These are phyloP conservation scores for Scaptomyza montana DNA, from an alignment of 1,140 invertebrate genomes.

Conservation along the genomic window DNA sequence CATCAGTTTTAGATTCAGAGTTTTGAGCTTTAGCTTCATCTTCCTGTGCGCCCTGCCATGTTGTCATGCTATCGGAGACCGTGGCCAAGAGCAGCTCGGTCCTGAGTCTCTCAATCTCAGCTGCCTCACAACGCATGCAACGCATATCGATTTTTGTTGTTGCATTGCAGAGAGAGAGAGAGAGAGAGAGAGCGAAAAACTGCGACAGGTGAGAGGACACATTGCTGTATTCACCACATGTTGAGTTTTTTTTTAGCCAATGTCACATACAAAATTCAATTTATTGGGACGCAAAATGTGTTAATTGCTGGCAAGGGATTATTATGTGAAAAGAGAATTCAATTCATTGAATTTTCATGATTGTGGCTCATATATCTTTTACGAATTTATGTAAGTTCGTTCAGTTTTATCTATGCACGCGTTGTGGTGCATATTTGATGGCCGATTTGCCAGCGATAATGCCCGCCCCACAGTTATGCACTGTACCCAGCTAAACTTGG, in stretches of 20 bases:
- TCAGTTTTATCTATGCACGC: slow-evolving; percentile 38
- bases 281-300: slow-evolving; percentile 60
- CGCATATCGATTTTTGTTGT: slow-evolving; percentile 67
- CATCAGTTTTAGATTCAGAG: slow-evolving; percentile 2
- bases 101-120: slow-evolving; percentile 29
- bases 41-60: slow-evolving; percentile 69
- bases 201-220: slow-evolving; percentile 37
- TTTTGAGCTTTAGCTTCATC: slow-evolving; percentile 26
- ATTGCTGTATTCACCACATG: slow-evolving; percentile 51
- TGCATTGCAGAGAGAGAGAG: slow-evolving; percentile 11
- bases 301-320: slow-evolving; percentile 37
- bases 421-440: slow-evolving; percentile 66
- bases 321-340: neutral
- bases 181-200: neutral
- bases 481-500: slow-evolving; percentile 16
- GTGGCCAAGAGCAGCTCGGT: slow-evolving; percentile 22
- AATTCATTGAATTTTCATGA: slow-evolving; percentile 51
- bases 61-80: slow-evolving; percentile 63
- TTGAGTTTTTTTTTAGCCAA: slow-evolving; percentile 39
- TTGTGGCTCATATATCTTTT: slow-evolving; percentile 62
- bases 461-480: slow-evolving; percentile 68
- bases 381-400: slow-evolving; percentile 23
- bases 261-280: slow-evolving; percentile 32
- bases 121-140: slow-evolving; percentile 57
- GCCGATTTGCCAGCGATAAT: slow-evolving; percentile 65